These are phyloP conservation scores for Glaucomys volans DNA, from an alignment of 2,113 vertebrate genomes.

Conservation along the genomic window DNA sequence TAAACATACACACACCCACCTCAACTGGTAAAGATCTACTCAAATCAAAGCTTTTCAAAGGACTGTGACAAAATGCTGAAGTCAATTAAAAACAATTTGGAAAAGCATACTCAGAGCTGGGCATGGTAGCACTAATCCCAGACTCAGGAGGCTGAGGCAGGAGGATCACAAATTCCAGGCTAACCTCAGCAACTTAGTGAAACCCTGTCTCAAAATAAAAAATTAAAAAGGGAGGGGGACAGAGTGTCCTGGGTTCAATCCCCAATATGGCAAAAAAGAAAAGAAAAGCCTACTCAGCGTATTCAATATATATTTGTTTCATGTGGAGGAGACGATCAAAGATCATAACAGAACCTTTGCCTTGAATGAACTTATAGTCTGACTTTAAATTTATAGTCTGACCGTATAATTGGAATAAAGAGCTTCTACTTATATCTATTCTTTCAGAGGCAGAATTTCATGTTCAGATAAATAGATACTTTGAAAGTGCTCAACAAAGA, in stretches of 20 bases:
- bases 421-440: background rate
- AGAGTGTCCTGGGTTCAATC: too few species aligned
- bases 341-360: background rate
- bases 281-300: background rate
- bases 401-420: background rate
- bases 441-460: slow-evolving; percentile 19
- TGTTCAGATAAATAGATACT: background rate
- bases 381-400: background rate
- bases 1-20: background rate
- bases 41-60: slow-evolving; percentile 58
- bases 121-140: too few species aligned
- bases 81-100: slow-evolving; percentile 23
- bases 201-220: too few species aligned
- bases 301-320: background rate
- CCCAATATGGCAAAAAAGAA: too few species aligned
- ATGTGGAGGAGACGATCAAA: background rate
- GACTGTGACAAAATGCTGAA: slow-evolving; percentile 26
- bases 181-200: too few species aligned
- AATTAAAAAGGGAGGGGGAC: too few species aligned
- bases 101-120: background rate
- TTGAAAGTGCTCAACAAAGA: slow-evolving; percentile 41
- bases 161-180: too few species aligned
- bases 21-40: slow-evolving; percentile 44
- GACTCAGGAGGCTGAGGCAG: too few species aligned
- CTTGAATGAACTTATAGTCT: background rate